Base-by-base conservation (phyloP, 2,113 vertebrate genomes). In the Bufo bufo region DNA sequence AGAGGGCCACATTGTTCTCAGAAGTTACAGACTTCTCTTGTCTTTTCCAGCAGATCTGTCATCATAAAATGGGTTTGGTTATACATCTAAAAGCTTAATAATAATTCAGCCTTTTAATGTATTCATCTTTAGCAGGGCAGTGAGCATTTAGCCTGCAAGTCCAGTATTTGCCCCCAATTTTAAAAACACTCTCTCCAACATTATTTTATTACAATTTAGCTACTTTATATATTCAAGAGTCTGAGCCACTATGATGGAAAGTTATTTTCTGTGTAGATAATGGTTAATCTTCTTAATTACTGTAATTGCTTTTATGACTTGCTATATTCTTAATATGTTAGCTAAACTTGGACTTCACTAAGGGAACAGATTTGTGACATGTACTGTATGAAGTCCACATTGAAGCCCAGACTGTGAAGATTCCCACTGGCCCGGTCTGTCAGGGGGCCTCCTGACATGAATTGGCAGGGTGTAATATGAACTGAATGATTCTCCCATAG, bases 21-120 rank as follows among this genome's bases (percentile, higher is more conserved):
- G 58, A 83, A 80, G 56, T 83, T 83, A 52, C 81, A 84, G 79
- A 84, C 69, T 65, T 84, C 58, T n/a, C 47, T 83, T 65, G 54
- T 49, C 16, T 9, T 88, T 88, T 84, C 58, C 20, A 84, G 87
- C 87, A 88, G 87, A 88, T 83, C 80, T 88, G 58, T 49, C 56
- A 83, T 63, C 14, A 61, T 79, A 78, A 20, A 88, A 84, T 14
- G 20, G 56, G 78, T 13, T 47, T 33, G 56, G 66, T 83, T 66
- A 77, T 77, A 63, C 49, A 80, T 54, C 50, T 52, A 82, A 88
- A 59, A 45, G 9, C 43, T 74, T 17, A 74, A 45, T 71, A 71
- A 11, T 4, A 71, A 3, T 71, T 71, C 10, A 33, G 10, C 23
- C 69, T 45, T 72, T 72, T 72, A 13, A 1, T 47, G 2, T 16